phyloP scores from a whole-genome alignment of 1,140 invertebrate species.

The Calliopsis andreniformis region DNA sequence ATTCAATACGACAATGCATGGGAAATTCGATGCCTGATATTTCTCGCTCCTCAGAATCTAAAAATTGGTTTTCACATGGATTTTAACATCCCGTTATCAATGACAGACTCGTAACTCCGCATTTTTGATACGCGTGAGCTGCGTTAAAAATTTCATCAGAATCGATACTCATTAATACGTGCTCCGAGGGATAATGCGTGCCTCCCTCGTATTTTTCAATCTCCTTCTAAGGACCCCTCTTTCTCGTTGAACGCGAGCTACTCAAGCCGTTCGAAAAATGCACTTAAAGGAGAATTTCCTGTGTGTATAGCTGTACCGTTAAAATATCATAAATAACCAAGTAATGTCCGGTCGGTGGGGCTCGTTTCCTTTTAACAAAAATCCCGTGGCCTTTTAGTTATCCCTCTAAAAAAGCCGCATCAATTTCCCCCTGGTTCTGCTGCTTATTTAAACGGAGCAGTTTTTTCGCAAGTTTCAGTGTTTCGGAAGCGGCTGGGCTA shows the following conservation, averaged over 20 bases:
- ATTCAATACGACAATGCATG: too few species aligned
- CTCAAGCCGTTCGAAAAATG: background rate
- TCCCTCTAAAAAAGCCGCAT: slow-evolving; percentile 3
- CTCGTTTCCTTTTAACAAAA: slow-evolving; percentile 3
- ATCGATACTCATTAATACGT: slow-evolving; percentile 24
- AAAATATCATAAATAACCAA: slow-evolving; percentile 11
- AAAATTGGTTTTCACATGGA: background rate
- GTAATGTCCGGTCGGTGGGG: slow-evolving; percentile 6
- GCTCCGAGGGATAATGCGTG: background rate
- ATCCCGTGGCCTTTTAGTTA: background rate
- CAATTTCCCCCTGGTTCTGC: slow-evolving; percentile 2
- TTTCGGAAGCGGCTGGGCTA: background rate
- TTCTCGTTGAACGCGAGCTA: background rate
- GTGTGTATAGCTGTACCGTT: background rate
- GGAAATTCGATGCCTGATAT: too few species aligned
- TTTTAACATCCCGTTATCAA: background rate
- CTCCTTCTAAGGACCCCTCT: background rate
- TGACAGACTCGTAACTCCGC: background rate
- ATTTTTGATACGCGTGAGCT: slow-evolving; percentile 4
- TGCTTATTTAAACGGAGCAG: slow-evolving; percentile 2
- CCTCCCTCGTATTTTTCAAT: background rate
- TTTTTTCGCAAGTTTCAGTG: background rate
- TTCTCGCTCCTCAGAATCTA: background rate
- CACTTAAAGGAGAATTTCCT: background rate
- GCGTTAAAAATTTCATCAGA: slow-evolving; percentile 16